These are phyloP conservation scores for Aythya baeri DNA, from an alignment of 2,113 vertebrate genomes.

Conservation along the genomic window DNA sequence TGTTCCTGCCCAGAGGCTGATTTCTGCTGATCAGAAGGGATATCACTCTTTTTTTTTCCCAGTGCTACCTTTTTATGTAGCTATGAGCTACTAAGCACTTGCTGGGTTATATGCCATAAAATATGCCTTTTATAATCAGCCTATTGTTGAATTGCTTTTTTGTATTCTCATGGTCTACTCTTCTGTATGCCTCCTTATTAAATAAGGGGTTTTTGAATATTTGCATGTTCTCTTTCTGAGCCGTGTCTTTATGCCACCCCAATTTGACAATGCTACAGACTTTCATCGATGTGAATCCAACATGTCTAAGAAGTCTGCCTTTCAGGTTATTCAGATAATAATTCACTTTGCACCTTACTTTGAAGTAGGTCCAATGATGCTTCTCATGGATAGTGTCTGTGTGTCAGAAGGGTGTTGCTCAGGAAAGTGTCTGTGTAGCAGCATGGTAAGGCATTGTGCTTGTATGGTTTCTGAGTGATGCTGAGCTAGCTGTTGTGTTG, in stretches of 20 bases:
- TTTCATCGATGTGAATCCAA: not conserved
- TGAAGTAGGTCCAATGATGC: not conserved
- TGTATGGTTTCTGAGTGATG: not conserved
- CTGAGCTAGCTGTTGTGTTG: not conserved
- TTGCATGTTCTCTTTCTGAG: not conserved
- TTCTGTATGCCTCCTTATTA: not conserved
- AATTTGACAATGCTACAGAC: not conserved
- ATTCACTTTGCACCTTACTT: not conserved
- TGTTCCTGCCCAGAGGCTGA: not conserved
- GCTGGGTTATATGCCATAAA: not conserved
- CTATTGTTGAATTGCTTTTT: not conserved
- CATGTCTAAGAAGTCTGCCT: not conserved
- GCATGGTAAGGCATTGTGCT: accelerated
- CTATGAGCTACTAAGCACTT: not conserved
- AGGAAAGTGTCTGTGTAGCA: not conserved
- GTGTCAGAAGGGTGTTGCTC: not conserved
- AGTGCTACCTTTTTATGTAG: not conserved
- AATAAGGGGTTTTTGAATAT: not conserved
- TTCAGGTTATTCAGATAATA: not conserved
- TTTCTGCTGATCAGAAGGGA: not conserved
- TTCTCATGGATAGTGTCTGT: not conserved
- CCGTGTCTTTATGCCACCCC: not conserved
- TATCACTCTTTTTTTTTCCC: not conserved
- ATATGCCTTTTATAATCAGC: not conserved
- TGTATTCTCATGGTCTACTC: not conserved